Evolutionary conservation across 2,113 vertebrate genomes (phyloP).

Genomic region (Cisticola juncidis): DNA sequence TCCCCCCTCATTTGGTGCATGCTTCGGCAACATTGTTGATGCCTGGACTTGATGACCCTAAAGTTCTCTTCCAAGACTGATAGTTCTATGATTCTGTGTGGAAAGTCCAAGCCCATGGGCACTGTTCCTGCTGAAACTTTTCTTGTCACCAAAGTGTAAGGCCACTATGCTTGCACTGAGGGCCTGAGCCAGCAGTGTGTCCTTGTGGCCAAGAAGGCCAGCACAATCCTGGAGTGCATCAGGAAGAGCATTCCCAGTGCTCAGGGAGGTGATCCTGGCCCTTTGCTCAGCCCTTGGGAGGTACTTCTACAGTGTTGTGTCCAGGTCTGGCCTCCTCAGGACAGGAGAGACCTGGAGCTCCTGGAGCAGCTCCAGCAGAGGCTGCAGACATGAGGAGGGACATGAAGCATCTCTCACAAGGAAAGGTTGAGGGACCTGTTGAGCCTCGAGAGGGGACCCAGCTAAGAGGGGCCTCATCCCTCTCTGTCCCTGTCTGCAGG

Average conservation of each 20-base stretch:
- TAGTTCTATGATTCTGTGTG: accelerated
- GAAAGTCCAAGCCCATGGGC: background rate
- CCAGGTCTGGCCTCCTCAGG: background rate
- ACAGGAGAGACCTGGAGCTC: background rate
- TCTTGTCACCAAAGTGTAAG: background rate
- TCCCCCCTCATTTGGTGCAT: background rate
- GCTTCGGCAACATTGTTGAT: background rate
- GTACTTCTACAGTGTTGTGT: background rate
- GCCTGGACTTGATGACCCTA: background rate
- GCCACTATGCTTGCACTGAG: background rate
- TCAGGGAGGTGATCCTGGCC: background rate
- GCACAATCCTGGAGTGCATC: background rate
- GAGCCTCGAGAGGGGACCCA: background rate
- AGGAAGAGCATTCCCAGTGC: background rate
- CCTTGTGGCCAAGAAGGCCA: background rate
- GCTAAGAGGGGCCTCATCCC: background rate
- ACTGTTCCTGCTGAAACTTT: background rate
- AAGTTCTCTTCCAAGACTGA: background rate
- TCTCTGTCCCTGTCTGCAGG: background rate
- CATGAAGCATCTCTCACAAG: background rate
- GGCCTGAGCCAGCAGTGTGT: background rate
- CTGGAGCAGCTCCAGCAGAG: background rate
- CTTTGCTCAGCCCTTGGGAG: background rate
- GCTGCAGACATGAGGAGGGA: background rate
- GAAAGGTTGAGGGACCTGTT: background rate